A percentile compares a stretch with the other conserved stretches of the same genome.
Conservation (phyloP, 2,113 vertebrate genomes). For the Opisthocomus hoazin region DNA sequence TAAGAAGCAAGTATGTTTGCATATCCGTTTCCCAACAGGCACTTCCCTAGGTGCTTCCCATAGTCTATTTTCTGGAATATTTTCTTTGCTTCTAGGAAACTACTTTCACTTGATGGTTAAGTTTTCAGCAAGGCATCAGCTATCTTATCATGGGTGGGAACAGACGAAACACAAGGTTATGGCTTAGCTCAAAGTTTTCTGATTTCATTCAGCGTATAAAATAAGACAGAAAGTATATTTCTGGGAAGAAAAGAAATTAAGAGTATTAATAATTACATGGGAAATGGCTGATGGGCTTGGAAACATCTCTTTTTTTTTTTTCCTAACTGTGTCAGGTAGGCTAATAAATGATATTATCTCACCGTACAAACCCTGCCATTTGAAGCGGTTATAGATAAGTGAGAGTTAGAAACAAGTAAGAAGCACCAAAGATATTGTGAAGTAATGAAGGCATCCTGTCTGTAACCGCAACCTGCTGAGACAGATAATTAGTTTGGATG, state of each 20-base stretch:
- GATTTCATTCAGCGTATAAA: neutral
- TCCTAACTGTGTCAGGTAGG: neutral
- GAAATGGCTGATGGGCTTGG: neutral
- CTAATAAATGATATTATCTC: neutral
- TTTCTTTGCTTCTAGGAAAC: neutral
- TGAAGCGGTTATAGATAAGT: neutral
- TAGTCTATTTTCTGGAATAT: neutral
- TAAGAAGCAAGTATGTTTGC: neutral
- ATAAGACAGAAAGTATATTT: neutral
- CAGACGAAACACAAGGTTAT: neutral
- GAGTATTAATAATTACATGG: neutral
- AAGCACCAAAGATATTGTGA: neutral
- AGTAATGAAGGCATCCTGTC: neutral
- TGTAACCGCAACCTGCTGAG: neutral
- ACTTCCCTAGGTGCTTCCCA: neutral
- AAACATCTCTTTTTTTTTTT: neutral
- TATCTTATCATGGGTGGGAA: neutral
- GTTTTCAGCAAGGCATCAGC: neutral
- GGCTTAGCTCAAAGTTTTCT: neutral
- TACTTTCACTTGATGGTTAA: neutral
- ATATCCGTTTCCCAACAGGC: neutral
- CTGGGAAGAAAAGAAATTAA: neutral
- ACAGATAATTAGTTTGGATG: neutral
- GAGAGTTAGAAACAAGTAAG: neutral
- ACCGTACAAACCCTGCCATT: neutral